Evolutionary conservation across 2,797 vertebrate genomes (phyloP).

Genomic region (Falco novaeseelandiae): DNA sequence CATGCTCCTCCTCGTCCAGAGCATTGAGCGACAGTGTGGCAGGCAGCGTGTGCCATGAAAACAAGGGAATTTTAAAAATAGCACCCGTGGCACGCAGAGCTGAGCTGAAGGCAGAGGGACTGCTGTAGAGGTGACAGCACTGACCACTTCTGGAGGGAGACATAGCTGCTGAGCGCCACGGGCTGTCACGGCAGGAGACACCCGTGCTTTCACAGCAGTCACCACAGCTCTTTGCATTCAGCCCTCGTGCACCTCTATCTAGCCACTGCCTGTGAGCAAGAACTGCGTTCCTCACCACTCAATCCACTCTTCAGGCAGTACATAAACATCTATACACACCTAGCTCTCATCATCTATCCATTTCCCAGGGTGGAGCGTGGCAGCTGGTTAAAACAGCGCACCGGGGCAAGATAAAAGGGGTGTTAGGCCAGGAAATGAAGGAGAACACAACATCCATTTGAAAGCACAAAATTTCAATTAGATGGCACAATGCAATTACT

Average conservation of each 20-base stretch:
- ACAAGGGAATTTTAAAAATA: background rate
- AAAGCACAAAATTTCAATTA: background rate
- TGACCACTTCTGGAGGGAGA: background rate
- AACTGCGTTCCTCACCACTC: background rate
- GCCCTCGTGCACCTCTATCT: background rate
- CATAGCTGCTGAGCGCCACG: accelerated
- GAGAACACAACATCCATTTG: background rate
- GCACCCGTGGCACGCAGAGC: accelerated
- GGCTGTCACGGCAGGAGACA: background rate
- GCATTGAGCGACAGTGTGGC: accelerated
- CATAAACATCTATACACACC: background rate
- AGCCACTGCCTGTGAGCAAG: accelerated
- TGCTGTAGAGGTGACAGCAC: no score
- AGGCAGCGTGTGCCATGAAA: accelerated
- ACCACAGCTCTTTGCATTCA: background rate
- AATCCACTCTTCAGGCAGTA: background rate
- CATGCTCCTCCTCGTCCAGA: background rate
- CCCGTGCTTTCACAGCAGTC: background rate
- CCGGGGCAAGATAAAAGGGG: background rate
- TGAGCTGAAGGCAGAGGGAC: background rate
- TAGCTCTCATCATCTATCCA: background rate
- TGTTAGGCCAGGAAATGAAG: background rate
- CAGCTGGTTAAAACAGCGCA: background rate
- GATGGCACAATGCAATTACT: background rate
- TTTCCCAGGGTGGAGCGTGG: accelerated